A percentile compares a stretch with the other conserved stretches of the same genome.
Evolutionary conservation across 2,113 vertebrate genomes (phyloP).

Genomic region (Pithys albifrons): DNA sequence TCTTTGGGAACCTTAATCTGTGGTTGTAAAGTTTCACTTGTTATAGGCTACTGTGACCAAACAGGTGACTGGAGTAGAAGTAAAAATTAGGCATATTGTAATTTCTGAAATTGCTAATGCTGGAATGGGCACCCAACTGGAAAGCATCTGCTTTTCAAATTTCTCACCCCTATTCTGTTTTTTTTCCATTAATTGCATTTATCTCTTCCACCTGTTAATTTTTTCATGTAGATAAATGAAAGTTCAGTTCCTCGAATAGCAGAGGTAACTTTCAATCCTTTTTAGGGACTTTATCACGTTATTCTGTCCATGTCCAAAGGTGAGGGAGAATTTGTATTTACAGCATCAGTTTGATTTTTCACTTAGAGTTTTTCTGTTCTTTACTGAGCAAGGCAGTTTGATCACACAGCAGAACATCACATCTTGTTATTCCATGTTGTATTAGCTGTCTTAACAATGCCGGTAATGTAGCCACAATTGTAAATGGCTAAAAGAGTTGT

Average conservation of each 20-base stretch:
- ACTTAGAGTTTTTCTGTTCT: neutral
- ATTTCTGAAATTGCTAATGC: conserved; percentile 80
- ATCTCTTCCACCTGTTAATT: neutral
- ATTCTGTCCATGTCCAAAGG: neutral
- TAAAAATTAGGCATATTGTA: conserved; percentile 63
- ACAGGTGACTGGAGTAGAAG: conserved; percentile 57
- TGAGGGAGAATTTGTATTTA: neutral
- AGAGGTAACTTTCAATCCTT: neutral
- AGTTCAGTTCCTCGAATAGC: neutral
- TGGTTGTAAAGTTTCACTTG: conserved; percentile 74
- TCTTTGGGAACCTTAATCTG: conserved; percentile 68
- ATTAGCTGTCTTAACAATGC: neutral
- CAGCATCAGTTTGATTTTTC: neutral
- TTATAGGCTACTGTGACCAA: conserved; percentile 75
- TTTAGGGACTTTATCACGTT: neutral
- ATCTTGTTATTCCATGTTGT: neutral
- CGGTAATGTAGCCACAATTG: neutral
- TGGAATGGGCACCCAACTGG: conserved; percentile 75
- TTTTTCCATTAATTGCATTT: neutral
- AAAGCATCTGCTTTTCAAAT: neutral
- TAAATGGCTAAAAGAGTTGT: neutral
- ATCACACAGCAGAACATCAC: neutral
- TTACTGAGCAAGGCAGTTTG: neutral
- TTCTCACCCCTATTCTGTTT: neutral
- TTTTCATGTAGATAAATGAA: neutral